A percentile compares a stretch with the other conserved stretches of the same genome.
Conservation (phyloP, 1,140 invertebrate species). For the Sinonovacula constricta region DNA sequence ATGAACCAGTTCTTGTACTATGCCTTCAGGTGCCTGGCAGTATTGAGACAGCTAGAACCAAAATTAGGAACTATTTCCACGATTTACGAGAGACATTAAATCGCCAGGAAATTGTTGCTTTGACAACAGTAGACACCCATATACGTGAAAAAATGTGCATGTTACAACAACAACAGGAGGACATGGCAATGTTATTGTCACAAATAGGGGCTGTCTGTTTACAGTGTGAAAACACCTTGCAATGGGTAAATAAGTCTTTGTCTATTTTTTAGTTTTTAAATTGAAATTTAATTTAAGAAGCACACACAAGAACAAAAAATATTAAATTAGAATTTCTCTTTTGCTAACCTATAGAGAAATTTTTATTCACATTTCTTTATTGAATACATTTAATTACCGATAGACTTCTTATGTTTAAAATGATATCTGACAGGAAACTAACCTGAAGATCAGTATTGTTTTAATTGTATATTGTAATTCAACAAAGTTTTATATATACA, state of each 20-base stretch:
- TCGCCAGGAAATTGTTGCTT: constrained; percentile 82
- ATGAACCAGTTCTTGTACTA: background rate
- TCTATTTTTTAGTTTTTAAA: too few relatives aligned
- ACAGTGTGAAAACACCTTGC: constrained; percentile 82
- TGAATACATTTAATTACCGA: too few relatives aligned
- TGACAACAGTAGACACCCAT: constrained; percentile 82
- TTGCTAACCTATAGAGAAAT: too few relatives aligned
- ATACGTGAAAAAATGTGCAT: constrained; percentile 82
- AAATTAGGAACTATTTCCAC: constrained; percentile 82
- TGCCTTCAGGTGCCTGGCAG: constrained; percentile 77
- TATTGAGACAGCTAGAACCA: constrained; percentile 78
- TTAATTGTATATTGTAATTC: too few relatives aligned
- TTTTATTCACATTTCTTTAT: too few relatives aligned
- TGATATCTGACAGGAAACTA: too few relatives aligned
- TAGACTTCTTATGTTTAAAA: too few relatives aligned
- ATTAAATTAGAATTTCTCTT: too few relatives aligned
- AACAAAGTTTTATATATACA: too few relatives aligned
- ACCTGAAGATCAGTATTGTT: too few relatives aligned
- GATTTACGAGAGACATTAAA: constrained; percentile 81
- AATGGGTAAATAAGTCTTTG: constrained; percentile 74
- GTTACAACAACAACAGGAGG: constrained; percentile 82
- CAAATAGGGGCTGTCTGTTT: constrained; percentile 82
- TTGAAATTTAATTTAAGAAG: too few relatives aligned
- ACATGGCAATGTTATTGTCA: constrained; percentile 81
- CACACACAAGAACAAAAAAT: too few relatives aligned